Base-by-base conservation (phyloP, 2,888 invertebrate species). In the Nymphalis polychloros region DNA sequence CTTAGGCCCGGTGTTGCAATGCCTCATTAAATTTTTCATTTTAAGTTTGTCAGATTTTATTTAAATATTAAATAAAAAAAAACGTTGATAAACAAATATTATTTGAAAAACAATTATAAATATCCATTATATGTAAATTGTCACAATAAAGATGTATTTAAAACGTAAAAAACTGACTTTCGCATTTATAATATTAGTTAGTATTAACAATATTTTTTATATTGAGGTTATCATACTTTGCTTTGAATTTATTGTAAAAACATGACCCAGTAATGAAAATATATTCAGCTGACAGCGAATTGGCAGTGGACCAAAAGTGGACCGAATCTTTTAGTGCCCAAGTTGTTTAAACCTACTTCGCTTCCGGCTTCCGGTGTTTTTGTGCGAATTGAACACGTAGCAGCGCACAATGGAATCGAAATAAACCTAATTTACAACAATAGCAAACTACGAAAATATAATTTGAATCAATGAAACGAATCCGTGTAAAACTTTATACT, bases 191-290 rank as follows among this genome's bases (percentile, higher is more conserved):
- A 27, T 27, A 27, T 27, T 27, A 27, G 27, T 27, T 27, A 27
- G 27, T 27, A 27, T 27, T 23, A 23, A 23, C 23, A 23, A 23
- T 23, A 23, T 27, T 27, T 27, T 27, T 27, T 6, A 31, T 13
- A 41, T 41, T 41, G 41, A 41, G 41, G 10, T 27, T 41, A 35
- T 57, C 41, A 41, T 50, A 31, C 50, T 13, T 47, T 17, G 46
- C n/a, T 47, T 63, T 17, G 23, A n/a, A 13, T 63, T 53, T 63
- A 50, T 63, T 63, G 52, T 23, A 53, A 41, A 63, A 70, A 69
- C 69, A 63, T 67, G 71, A 67, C 61, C 69, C 69, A 72, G 69
- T 72, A 74, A 59, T 60, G 47, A 31, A 53, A 76, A 73, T 74
- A 70, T 62, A 70, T 64, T 70, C 63, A 60, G 70, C 64, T 65